A percentile compares a stretch with the other conserved stretches of the same genome.
Conservation (phyloP, 2,797 vertebrate species). For the Sebastes steindachneri region DNA sequence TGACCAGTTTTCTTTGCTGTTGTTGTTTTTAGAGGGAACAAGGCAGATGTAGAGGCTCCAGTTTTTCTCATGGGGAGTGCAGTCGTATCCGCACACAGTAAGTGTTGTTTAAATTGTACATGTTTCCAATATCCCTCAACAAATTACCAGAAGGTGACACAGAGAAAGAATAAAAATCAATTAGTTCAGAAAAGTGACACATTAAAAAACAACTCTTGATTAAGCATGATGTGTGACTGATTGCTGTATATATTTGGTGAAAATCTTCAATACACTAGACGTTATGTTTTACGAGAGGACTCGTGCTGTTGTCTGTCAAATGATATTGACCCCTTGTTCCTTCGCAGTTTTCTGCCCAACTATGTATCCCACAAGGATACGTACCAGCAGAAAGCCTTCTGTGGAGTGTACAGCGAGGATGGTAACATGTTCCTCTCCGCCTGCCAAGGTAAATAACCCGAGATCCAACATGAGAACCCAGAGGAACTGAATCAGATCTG, state of each 20-base stretch:
- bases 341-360: slow-evolving; percentile 92
- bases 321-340: slow-evolving; percentile 34
- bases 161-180: background rate
- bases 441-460: slow-evolving; percentile 88
- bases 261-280: background rate
- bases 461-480: slow-evolving; percentile 34
- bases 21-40: slow-evolving; percentile 85
- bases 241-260: background rate
- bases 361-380: slow-evolving; percentile 87
- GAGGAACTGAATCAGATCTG: slow-evolving; percentile 28
- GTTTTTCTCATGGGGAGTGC: slow-evolving; percentile 93
- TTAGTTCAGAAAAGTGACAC: background rate
- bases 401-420: slow-evolving; percentile 91
- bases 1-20: background rate
- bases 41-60: slow-evolving; percentile 88
- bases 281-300: slow-evolving; percentile 8
- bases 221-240: background rate
- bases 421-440: slow-evolving; percentile 92
- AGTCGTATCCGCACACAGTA: slow-evolving; percentile 91
- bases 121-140: background rate
- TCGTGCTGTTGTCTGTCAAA: slow-evolving; percentile 7
- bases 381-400: slow-evolving; percentile 95
- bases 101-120: slow-evolving; percentile 58
- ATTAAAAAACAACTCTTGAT: background rate
- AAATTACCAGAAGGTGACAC: background rate